Evolutionary conservation across 2,888 invertebrate genomes (phyloP).

Genomic region (Buathra laborator): DNA sequence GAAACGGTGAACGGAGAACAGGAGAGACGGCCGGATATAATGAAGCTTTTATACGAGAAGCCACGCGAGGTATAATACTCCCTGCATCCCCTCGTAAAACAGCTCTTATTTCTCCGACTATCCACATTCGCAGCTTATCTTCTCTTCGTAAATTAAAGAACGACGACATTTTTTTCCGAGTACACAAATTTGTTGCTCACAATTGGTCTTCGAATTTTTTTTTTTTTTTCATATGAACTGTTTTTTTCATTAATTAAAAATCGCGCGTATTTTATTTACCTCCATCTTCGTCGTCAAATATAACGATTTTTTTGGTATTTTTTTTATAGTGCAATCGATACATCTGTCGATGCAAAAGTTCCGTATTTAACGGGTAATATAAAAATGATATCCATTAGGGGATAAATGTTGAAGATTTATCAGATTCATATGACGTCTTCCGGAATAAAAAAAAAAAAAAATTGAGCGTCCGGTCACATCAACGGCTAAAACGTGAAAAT

Average conservation of each 20-base stretch:
- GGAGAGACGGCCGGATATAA: constrained; percentile 70
- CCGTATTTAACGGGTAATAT: background rate
- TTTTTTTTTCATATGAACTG: background rate
- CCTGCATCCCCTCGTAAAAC: background rate
- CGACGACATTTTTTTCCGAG: background rate
- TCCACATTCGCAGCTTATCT: background rate
- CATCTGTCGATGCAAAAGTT: background rate
- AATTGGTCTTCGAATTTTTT: background rate
- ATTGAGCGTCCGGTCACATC: background rate
- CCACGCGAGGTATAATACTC: constrained; percentile 18
- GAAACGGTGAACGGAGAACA: constrained; percentile 1
- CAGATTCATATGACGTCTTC: background rate
- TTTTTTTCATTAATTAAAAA: background rate
- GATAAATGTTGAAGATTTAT: background rate
- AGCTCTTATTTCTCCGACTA: background rate
- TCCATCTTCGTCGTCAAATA: background rate
- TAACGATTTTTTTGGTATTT: background rate
- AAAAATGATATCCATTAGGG: background rate
- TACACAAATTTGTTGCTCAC: background rate
- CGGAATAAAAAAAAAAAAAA: background rate
- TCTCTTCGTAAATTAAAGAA: background rate
- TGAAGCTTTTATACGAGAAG: constrained; percentile 70
- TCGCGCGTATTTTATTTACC: too few relatives aligned
- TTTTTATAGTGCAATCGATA: background rate
- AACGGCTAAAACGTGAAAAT: background rate